phyloP scores from a whole-genome alignment of 2,888 invertebrate species.

The Morpho deidamia region DNA sequence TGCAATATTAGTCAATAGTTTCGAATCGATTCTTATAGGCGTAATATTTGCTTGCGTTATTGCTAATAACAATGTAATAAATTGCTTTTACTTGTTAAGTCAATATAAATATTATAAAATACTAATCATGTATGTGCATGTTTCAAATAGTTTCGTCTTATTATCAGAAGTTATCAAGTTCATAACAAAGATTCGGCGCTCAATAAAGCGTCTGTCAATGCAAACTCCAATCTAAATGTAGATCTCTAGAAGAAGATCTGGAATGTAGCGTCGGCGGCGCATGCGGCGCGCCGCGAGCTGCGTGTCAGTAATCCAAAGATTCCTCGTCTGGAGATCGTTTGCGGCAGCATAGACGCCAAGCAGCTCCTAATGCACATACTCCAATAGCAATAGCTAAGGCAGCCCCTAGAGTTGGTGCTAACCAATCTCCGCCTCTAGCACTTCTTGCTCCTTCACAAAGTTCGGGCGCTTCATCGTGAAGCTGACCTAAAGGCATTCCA shows the following conservation, averaged over 20 bases:
- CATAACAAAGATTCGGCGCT: constrained; percentile 54
- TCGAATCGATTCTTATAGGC: background rate
- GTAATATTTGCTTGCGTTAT: background rate
- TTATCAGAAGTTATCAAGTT: constrained; percentile 4
- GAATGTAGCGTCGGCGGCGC: constrained; percentile 69
- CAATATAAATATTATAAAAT: constrained; percentile 3
- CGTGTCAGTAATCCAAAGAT: constrained; percentile 80
- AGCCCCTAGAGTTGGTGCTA: constrained; percentile 80
- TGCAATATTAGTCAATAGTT: background rate
- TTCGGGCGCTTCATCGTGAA: constrained; percentile 88
- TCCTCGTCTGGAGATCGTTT: constrained; percentile 79
- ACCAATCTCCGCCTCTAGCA: constrained; percentile 76
- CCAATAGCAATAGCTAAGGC: constrained; percentile 77
- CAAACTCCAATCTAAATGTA: constrained; percentile 71
- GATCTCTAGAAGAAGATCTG: constrained; percentile 62
- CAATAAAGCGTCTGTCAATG: constrained; percentile 75
- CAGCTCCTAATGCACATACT: constrained; percentile 74
- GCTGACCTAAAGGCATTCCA: constrained; percentile 63
- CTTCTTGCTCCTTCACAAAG: constrained; percentile 80
- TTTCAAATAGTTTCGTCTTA: background rate
- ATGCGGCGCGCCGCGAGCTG: constrained; percentile 71
- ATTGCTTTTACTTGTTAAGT: background rate
- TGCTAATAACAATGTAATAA: constrained; percentile 6
- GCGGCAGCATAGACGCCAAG: constrained; percentile 81
- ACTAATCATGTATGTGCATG: background rate